Percentiles rank a stretch among this genome's conserved stretches.
Evolutionary conservation across 2,113 vertebrate genomes (phyloP).

Genomic region (Bagarius yarrelli): DNA sequence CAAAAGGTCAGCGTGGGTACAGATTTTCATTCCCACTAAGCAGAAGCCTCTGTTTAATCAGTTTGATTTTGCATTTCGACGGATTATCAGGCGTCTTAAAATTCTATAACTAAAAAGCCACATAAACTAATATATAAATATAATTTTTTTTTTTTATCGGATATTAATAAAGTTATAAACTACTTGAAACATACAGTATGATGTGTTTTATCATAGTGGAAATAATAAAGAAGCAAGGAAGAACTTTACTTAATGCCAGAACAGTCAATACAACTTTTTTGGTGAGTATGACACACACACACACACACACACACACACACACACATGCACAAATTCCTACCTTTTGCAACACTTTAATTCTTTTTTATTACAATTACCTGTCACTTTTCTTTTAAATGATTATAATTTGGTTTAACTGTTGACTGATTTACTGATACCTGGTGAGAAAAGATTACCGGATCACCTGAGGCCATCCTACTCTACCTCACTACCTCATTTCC

Average conservation of each 20-base stretch:
- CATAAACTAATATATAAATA: neutral
- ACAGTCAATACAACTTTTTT: neutral
- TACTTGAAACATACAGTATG: neutral
- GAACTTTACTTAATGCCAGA: neutral
- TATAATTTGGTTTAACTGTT: neutral
- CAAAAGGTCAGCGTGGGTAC: neutral
- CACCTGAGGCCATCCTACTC: neutral
- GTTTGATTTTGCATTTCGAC: neutral
- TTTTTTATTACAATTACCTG: neutral
- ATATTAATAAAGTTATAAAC: neutral
- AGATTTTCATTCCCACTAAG: neutral
- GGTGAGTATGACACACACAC: constrained; percentile 5
- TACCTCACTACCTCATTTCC: too few species aligned
- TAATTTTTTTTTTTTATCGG: neutral
- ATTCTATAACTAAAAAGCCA: neutral
- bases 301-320: constrained; percentile 32
- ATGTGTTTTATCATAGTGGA: neutral
- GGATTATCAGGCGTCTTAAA: neutral
- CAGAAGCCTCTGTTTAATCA: neutral
- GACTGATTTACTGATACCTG: too few species aligned
- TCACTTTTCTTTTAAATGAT: neutral
- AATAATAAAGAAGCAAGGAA: neutral
- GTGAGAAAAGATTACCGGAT: neutral
- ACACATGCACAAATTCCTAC: neutral
- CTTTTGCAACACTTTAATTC: neutral